These are phyloP conservation scores for Barnardius zonarius DNA, from an alignment of 2,113 vertebrate species.

Conservation along the genomic window DNA sequence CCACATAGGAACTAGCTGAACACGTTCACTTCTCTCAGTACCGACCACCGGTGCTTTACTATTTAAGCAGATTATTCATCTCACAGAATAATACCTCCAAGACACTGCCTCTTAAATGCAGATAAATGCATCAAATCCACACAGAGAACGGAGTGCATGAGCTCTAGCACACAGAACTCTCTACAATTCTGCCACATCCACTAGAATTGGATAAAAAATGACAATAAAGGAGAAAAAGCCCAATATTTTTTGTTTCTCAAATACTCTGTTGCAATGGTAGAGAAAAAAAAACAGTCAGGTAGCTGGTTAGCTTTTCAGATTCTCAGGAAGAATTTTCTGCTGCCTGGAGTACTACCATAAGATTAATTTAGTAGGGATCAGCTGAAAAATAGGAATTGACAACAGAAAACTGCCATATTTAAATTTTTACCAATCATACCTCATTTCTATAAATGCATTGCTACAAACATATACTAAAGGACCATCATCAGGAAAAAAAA, in stretches of 20 bases:
- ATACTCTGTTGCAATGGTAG: neutral
- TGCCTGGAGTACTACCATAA: neutral
- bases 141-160: neutral
- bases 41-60: neutral
- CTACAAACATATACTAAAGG: neutral
- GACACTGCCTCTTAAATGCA: slow-evolving; percentile 11
- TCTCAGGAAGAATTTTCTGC: neutral
- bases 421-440: neutral
- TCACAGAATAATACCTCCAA: slow-evolving; percentile 11
- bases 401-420: neutral
- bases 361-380: neutral
- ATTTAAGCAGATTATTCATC: slow-evolving; percentile 59
- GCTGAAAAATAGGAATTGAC: slow-evolving; percentile 1
- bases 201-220: neutral
- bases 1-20: slow-evolving; percentile 1
- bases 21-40: neutral
- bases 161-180: neutral
- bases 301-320: neutral
- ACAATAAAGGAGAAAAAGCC: neutral
- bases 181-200: neutral
- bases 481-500: neutral
- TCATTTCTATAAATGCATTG: neutral
- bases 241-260: neutral
- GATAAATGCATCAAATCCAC: slow-evolving; percentile 44
- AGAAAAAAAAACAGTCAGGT: neutral